Evolutionary conservation across 2,888 invertebrate species (phyloP).

Genomic region (Atethmia centrago): DNA sequence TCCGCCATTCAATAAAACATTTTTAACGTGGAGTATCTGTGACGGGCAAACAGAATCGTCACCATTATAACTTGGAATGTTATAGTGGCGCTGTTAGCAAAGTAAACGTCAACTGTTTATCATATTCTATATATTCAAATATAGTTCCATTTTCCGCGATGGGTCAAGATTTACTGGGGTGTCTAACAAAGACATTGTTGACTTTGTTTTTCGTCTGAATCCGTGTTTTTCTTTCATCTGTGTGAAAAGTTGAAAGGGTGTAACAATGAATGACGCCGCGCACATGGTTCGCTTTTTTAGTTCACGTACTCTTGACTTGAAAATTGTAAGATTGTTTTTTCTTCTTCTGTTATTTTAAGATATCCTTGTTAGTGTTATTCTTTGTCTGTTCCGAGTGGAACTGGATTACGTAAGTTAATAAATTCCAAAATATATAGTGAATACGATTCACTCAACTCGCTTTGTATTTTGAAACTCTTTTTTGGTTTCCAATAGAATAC

Average conservation of each 20-base stretch:
- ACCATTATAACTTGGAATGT: conserved; percentile 20
- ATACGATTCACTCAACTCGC: not conserved
- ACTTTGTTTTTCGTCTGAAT: conserved; percentile 67
- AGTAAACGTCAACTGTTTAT: not conserved
- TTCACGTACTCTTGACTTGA: conserved; percentile 40
- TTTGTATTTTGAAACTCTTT: not conserved
- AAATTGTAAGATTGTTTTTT: conserved; percentile 35
- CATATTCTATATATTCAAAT: conserved; percentile 13
- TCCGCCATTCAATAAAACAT: conserved; percentile 35
- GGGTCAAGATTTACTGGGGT: conserved; percentile 32
- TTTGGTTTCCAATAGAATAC: not conserved
- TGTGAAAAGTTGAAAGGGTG: conserved; percentile 59
- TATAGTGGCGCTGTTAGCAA: not conserved
- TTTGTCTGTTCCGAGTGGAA: not conserved
- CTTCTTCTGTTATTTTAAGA: conserved; percentile 20
- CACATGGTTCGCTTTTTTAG: conserved; percentile 49
- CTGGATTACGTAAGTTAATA: not conserved
- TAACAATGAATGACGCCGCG: conserved; percentile 59
- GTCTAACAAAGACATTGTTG: conserved; percentile 67
- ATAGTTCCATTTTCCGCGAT: conserved; percentile 32
- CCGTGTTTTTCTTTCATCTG: conserved; percentile 67
- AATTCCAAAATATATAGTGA: not conserved
- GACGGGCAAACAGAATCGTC: conserved; percentile 29
- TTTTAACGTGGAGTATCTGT: conserved; percentile 45
- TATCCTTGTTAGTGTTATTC: conserved; percentile 18